Evolutionary conservation across 2,797 vertebrate species (phyloP), one percentile per base, ranked within the genome.

Genomic region (Peromyscus aztecus): DNA sequence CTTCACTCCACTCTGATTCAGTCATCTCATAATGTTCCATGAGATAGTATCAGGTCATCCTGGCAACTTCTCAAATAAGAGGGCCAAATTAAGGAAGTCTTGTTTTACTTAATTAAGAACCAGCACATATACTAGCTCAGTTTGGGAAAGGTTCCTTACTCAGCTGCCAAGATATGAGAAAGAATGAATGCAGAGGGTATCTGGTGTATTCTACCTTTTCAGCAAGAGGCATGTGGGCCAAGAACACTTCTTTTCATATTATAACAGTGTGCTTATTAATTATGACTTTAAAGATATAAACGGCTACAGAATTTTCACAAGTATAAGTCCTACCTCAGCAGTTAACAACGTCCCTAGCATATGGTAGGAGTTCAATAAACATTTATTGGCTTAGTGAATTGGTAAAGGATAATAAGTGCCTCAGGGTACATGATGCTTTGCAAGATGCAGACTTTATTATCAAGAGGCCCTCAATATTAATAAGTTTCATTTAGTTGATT

Each of bases 31-130:
- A 81, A 91, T 87, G 80, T 95, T 81, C 84, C 84, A 16, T 67
- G 43, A 95, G 81, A 92, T 69, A 31, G 43, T 89, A 94, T 77
- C 55, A 76, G 3, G 43, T 43, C 13, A 88, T 94, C 67, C 67
- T 43, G 89, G 31, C 14, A 52, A 87, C 24, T 94, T 96, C 37
- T 88, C 65, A 96, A 92, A 31, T 91, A 67, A 91, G 49, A 94
- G 55, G 13, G 49, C 40, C 69, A 89, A 91, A 91, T 80, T 87
- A 94, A 71, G n/a, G 40, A 63, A 63, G 75, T 76, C 16, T 92
- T 92, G 65, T 69, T 92, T 94, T 55, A 59, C 9, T n/a, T 95
- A 86, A 84, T 89, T 97, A 95, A 96, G 96, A 95, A 92, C 40
- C 16, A 82, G 69, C 86, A 78, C 6, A 31, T n/a, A 65, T 1